Conservation (phyloP, 2,888 invertebrate species). For the Hymenopus coronatus region DNA sequence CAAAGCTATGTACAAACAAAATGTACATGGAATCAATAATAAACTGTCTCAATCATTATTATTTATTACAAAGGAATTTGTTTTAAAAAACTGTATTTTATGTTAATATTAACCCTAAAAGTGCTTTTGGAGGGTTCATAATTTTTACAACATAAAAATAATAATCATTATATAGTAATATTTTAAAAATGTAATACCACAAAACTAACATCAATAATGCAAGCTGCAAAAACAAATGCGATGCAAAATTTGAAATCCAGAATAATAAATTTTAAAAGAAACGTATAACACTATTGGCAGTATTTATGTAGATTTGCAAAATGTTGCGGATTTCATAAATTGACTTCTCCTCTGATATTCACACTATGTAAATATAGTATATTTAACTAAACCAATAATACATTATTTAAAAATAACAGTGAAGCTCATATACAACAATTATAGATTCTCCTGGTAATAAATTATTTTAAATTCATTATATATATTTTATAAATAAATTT, state of each 20-base stretch:
- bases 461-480: not conserved
- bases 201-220: slow-evolving; percentile 5
- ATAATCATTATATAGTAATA: slow-evolving; percentile 9
- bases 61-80: not conserved
- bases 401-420: not conserved
- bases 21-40: slow-evolving; percentile 38
- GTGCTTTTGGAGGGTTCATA: slow-evolving; percentile 27
- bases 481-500: not conserved
- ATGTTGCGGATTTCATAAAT: not conserved
- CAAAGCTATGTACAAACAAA: slow-evolving; percentile 53
- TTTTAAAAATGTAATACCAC: slow-evolving; percentile 18
- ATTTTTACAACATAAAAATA: slow-evolving; percentile 32
- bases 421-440: not conserved
- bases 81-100: slow-evolving; percentile 21
- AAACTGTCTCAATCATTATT: slow-evolving; percentile 19
- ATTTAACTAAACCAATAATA: not conserved
- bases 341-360: not conserved
- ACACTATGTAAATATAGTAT: not conserved
- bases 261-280: not conserved
- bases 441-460: not conserved
- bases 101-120: slow-evolving; percentile 26
- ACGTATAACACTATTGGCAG: not conserved
- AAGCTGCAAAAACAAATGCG: not conserved
- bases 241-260: not conserved
- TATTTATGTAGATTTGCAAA: not conserved